These are phyloP conservation scores for Hippocampus abdominalis DNA, from an alignment of 2,113 vertebrate genomes.

Conservation along the genomic window DNA sequence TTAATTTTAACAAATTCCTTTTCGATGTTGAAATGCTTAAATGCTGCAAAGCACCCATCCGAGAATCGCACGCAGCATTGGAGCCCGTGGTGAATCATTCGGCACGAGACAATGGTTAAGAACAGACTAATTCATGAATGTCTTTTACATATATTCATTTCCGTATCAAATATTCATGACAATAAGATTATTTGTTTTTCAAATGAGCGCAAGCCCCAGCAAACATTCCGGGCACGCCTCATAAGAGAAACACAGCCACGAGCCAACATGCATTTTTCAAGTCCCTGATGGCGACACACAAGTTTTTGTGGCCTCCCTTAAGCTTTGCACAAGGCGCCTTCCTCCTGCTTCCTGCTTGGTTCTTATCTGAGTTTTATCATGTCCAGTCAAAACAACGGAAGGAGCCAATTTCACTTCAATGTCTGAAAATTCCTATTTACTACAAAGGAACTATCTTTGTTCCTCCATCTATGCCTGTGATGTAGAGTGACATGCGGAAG, in stretches of 20 bases:
- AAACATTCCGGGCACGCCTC: conserved; percentile 71
- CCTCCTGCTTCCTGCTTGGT: neutral
- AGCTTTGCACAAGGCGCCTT: conserved; percentile 14
- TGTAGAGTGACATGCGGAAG: neutral
- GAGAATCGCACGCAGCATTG: conserved; percentile 54
- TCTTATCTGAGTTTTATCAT: neutral
- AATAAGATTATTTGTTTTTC: conserved; percentile 73
- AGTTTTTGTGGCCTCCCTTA: conserved; percentile 36
- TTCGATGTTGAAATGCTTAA: conserved; percentile 37
- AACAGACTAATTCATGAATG: conserved; percentile 74
- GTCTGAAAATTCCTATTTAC: neutral
- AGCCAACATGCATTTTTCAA: conserved; percentile 74
- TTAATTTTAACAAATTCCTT: too few relatives aligned
- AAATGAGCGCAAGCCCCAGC: conserved; percentile 64
- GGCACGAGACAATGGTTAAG: conserved; percentile 71
- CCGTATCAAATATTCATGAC: conserved; percentile 71
- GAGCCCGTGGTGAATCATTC: conserved; percentile 55
- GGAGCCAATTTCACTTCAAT: neutral
- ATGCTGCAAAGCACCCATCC: conserved; percentile 45
- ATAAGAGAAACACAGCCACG: conserved; percentile 69
- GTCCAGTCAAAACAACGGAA: neutral
- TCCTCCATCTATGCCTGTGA: neutral
- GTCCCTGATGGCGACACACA: conserved; percentile 48
- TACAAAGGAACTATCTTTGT: neutral
- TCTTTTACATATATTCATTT: conserved; percentile 77